Base-by-base conservation (phyloP, 2,113 vertebrate species). In the Chaenogobius annularis region DNA sequence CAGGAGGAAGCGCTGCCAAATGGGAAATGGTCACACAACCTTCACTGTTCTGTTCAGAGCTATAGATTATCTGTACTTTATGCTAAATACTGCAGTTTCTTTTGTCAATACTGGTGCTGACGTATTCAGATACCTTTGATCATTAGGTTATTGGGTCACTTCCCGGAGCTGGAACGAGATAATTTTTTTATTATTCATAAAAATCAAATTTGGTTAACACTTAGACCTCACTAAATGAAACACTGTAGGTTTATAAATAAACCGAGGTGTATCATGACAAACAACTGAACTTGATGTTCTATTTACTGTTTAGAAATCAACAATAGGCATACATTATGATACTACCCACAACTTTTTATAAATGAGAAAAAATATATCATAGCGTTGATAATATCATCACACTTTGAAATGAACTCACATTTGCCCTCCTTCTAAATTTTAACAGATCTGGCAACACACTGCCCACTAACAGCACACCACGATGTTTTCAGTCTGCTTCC, bases 391-490 rank as follows among this genome's bases (percentile, higher is more conserved):
- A 48, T 17, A n/a, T n/a, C n/a, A 19, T 19, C 50, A n/a, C 17
- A 52, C 50, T n/a, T n/a, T 52, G 7, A 52, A 52, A 52, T n/a
- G 0, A n/a, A 2, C 7, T n/a, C 1, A 17, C 14, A 52, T 9
- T 7, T 2, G 19, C 1, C 1, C 19, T 50, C 48, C 17, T 54
- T 19, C 47, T 50, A 17, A 50, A 1, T 9, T 54, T 70, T 76
- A 74, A 64, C 66, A 66, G 70, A 79, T 74, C 66, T 84, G 82
- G 80, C 79, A 46, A 12, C 1, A 19, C 69, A 74, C 72, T 82
- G 80, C 19, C 44, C 1, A 31, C 37, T 17, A 31, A 70, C 73
- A 80, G 78, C 19, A 48, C 1, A 22, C 37, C 13, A 31, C 54
- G 59, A 62, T 74, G 70, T 68, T 67, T 61, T 68, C 50, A 0